These are phyloP conservation scores for Cybosia mesomella DNA, from an alignment of 2,888 invertebrate species.

Conservation along the genomic window DNA sequence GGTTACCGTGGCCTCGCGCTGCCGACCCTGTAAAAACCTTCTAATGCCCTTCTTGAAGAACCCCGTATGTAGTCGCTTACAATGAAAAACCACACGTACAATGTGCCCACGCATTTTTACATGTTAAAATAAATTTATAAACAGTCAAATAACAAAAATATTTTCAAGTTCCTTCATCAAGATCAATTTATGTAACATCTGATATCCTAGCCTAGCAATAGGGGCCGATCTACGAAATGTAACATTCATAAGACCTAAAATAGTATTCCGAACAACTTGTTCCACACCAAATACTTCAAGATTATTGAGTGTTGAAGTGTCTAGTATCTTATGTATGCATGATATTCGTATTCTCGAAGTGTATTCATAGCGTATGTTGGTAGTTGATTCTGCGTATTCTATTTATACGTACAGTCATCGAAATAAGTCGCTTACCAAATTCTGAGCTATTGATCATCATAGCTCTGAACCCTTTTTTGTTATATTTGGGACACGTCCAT, in stretches of 20 bases:
- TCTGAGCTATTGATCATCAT: too few species aligned
- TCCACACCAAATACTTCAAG: conserved; percentile 9
- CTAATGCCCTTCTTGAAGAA: too few species aligned
- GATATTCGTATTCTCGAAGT: background rate
- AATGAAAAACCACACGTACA: too few species aligned
- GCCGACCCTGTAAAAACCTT: too few species aligned
- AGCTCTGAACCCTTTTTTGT: too few species aligned
- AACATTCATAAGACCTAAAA: conserved; percentile 17
- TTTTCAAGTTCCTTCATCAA: too few species aligned
- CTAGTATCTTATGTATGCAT: background rate
- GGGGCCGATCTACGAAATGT: conserved; percentile 8
- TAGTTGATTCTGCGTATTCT: background rate
- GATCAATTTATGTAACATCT: conserved; percentile 12
- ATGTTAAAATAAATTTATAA: background rate
- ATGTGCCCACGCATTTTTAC: background rate
- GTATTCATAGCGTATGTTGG: background rate
- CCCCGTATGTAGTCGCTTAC: too few species aligned
- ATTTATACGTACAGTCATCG: too few species aligned
- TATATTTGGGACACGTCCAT: too few species aligned
- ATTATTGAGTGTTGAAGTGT: conserved; percentile 3
- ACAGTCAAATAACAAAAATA: background rate
- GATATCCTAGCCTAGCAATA: conserved; percentile 5
- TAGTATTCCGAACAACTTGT: conserved; percentile 9
- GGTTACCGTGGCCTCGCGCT: too few species aligned
- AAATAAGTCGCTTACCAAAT: too few species aligned